These are phyloP conservation scores for Sphaerophoria taeniata DNA, from an alignment of 2,888 invertebrate species.

Conservation along the genomic window DNA sequence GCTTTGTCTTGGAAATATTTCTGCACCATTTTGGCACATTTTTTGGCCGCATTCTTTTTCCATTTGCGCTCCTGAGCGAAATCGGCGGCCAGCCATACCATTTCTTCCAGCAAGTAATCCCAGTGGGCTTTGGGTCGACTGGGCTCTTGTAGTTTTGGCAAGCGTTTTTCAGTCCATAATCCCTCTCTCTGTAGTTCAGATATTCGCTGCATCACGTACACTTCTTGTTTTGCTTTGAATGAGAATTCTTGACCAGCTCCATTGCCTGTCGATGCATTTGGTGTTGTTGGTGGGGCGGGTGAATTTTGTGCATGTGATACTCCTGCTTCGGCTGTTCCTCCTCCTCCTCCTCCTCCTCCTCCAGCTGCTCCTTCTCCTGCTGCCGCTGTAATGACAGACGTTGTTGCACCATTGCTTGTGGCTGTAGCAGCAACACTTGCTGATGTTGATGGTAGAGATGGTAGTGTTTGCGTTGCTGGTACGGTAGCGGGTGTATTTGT, in stretches of 20 bases:
- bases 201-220: conserved; percentile 96
- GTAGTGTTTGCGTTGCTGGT: conserved; percentile 70
- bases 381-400: conserved; percentile 74
- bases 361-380: conserved; percentile 72
- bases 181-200: conserved; percentile 96
- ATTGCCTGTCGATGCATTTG: conserved; percentile 73
- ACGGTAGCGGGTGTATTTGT: conserved; percentile 75
- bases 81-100: conserved; percentile 99
- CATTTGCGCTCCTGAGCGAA: conserved; percentile 99
- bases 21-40: conserved; percentile 94
- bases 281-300: conserved; percentile 58
- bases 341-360: conserved; percentile 48
- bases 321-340: conserved; percentile 75
- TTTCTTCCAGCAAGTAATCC: conserved; percentile 99
- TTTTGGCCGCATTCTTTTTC: conserved; percentile 98
- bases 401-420: conserved; percentile 33
- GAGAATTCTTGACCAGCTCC: conserved; percentile 85
- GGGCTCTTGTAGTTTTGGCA: conserved; percentile 96
- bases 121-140: conserved; percentile 96
- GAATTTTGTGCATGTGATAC: conserved; percentile 77
- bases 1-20: conserved; percentile 96
- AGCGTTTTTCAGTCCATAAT: conserved; percentile 95
- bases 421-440: conserved; percentile 34
- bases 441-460: conserved; percentile 55
- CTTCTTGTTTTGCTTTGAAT: conserved; percentile 94